Evolutionary conservation across 2,113 vertebrate species (phyloP), one percentile per base, ranked within the genome.

Genomic region (Potamarius usumacintae): DNA sequence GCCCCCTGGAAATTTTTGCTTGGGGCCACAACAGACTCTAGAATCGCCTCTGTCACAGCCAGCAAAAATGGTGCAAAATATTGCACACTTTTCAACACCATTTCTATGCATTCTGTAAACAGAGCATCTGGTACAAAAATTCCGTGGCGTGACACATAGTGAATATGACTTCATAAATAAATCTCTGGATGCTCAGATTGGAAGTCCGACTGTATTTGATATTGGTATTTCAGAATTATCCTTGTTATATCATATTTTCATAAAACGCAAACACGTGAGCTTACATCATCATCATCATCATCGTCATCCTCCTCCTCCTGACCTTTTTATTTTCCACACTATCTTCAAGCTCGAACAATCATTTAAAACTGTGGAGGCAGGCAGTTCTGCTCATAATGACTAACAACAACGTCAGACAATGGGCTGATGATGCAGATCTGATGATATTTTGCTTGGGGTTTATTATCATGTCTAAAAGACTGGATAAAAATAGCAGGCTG

Each of bases 371-470:
- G 83, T 17, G 52, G 83, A 58, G 65, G 30, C 52, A 58, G 67
- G 42, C 42, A 42, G 42, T 34, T 42, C 27, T 7, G 27, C 63
- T 69, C 8, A 55, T 34, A 84, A 55, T 58, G 52, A 74, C 83
- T 42, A 74, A 71, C 17, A 58, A 30, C 52, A 18, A 30, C 55
- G 52, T 74, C 71, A 22, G 42, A 22, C 71, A 74, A 22, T 22
- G 42, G 77, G n/a, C 77, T 57, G 77, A 57, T 79, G 77, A 79
- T 79, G 77, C 77, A 79, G 52, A 57, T n/a, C 74, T 52, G 48
- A 6, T 79, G 27, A 57, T 27, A 57, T 57, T 79, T 14, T 27
- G 25, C n/a, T 79, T 55, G 15, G 14, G 77, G 52, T 79, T 79
- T 57, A 79, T 79, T 57, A 30, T 0, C n/a, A 79, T 78, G n/a